Evolutionary conservation across 2,797 vertebrate genomes (phyloP), one percentile per base, ranked within the genome.

Genomic region (Sebastiscus tertius): DNA sequence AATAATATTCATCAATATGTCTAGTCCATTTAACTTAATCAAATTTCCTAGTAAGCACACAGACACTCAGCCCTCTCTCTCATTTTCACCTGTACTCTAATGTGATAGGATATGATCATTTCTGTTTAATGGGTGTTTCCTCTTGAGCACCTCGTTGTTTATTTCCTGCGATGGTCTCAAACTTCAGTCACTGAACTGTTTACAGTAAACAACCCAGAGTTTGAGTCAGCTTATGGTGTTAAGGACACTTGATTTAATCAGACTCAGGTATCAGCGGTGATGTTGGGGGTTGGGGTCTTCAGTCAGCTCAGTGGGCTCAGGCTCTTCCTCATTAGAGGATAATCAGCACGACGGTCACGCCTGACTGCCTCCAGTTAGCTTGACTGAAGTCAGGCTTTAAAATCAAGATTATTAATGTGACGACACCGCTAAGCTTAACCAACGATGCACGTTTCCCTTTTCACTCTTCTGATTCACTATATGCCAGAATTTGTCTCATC

Each of bases 201-300:
- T 34, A 65, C 68, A 75, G 78, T 56, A 85, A 86, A 87, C 71
- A 77, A 62, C 6, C 46, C 46, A 58, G 36, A 27, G 54, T 69
- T 34, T 34, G 70, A 56, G 46, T 70, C 11, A 3, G 27, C 70
- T 64, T 62, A 62, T 55, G 58, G 66, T 26, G 56, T 65, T 55
- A 20, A 52, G 76, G 72, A 78, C 65, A 39, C 67, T 49, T 80
- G 49, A 85, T 77, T 73, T 63, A 60, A 84, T 89, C 75, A 84
- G 67, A 58, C 54, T 29, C 49, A 14, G 63, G 73, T 69, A 62
- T 65, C 42, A 62, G 80, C 11, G 1, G 72, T 0, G 22, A 61
- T 36, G 77, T 26, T 12, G 33, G 65, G 69, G 64, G 59, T 16
- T 46, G 60, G 64, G 39, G 16, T 42, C 61, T 20, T 79, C n/a